Evolutionary conservation across 2,113 vertebrate genomes (phyloP).

Genomic region (Limnothrissa miodon): DNA sequence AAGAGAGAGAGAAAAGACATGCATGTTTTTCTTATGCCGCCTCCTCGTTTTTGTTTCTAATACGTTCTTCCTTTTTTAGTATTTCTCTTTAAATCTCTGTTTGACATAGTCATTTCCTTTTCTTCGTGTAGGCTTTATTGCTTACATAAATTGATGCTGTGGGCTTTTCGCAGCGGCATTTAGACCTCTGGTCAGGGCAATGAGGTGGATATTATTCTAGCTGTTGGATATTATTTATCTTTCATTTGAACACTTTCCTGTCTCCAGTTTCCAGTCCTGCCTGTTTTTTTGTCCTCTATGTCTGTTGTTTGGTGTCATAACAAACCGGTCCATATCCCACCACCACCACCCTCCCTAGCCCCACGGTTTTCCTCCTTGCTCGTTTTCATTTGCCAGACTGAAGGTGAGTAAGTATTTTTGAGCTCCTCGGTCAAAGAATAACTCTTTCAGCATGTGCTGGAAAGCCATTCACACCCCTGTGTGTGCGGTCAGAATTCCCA

Average conservation of each 20-base stretch:
- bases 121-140: conserved; percentile 55
- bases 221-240: conserved; percentile 71
- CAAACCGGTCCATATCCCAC: conserved; percentile 57
- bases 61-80: conserved; percentile 19
- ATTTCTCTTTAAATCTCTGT: conserved; percentile 34
- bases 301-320: conserved; percentile 77
- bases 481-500: neutral
- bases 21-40: neutral
- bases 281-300: conserved; percentile 65
- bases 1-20: neutral
- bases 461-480: neutral
- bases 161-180: conserved; percentile 47
- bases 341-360: conserved; percentile 40
- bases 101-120: conserved; percentile 50
- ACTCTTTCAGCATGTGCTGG: neutral
- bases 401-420: conserved; percentile 44
- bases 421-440: conserved; percentile 51
- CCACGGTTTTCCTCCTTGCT: conserved; percentile 33
- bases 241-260: conserved; percentile 71
- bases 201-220: conserved; percentile 68
- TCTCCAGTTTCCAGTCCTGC: conserved; percentile 70
- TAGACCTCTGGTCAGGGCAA: conserved; percentile 50
- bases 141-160: conserved; percentile 63
- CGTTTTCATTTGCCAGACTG: conserved; percentile 36
- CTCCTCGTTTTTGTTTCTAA: conserved; percentile 14